phyloP scores from a whole-genome alignment of 2,113 vertebrate genomes.

The Nyctereutes procyonoides region DNA sequence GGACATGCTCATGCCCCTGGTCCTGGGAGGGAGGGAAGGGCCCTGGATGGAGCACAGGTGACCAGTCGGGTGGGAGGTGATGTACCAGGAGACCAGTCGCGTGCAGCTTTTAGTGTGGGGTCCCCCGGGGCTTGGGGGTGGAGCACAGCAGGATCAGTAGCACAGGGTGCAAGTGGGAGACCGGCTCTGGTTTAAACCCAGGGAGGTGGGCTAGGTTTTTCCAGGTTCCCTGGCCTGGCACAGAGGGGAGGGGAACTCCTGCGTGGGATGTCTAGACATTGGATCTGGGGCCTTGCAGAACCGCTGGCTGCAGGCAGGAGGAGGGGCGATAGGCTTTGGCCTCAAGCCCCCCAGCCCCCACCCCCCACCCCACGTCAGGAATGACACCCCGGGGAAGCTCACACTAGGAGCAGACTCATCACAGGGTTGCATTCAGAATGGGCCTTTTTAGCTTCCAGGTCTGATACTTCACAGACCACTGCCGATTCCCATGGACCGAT shows the following conservation, averaged over 20 bases:
- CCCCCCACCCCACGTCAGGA: fast-evolving
- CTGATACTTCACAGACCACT: background rate
- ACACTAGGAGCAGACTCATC: background rate
- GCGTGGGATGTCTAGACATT: background rate
- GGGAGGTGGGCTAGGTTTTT: background rate
- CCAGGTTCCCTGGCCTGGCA: background rate
- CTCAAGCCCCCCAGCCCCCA: background rate
- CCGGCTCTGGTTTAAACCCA: background rate
- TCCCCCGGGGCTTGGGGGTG: no score
- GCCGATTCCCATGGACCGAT: background rate
- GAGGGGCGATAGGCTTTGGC: background rate
- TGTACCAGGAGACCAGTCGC: background rate
- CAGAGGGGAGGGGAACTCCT: background rate
- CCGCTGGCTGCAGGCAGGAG: background rate
- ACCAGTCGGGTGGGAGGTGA: background rate
- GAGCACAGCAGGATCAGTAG: background rate
- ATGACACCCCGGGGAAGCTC: background rate
- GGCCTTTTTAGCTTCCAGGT: background rate
- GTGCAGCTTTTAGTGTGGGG: background rate
- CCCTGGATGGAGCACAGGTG: background rate
- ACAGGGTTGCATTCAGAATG: background rate
- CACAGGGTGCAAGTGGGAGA: no score
- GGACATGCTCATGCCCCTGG: fast-evolving
- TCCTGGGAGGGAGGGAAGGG: background rate
- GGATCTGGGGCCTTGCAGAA: background rate